Base-by-base conservation (phyloP, 2,888 invertebrate species). In the Lepeophtheirus nordmannii region DNA sequence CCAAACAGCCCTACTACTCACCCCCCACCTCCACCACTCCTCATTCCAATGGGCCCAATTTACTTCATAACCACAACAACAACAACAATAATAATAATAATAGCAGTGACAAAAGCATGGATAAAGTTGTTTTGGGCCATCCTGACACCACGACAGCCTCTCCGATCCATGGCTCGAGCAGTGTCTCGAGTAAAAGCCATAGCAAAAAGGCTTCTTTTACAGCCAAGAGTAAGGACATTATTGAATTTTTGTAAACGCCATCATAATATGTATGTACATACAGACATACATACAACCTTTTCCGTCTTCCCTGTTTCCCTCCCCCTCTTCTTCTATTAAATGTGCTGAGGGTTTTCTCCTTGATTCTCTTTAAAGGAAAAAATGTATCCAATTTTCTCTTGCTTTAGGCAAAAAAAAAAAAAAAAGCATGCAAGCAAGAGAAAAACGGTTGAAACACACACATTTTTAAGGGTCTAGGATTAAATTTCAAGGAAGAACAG, bases 1-100 rank as follows among this genome's bases (percentile, higher is more conserved):
- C 77, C 69, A 77, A 78, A 62, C 75, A 79, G 0, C 40, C 14
- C 14, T 22, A 22, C 59, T 53, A 41, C 14, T 41, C 12, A 62
- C 62, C 39, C 14, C 62, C 17, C 1, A 10, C 60, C 30, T 30
- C 39, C 67, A 12, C 41, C 56, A 62, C 38, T 5, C 5, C 23
- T 22, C 23, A 58, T 14, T 1, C 41, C 61, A 1, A 40, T 46
- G 9, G 23, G 20, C 11, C 14, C 30, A n/a, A n/a, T 17, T 5
- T 14, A 2, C 14, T 14, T 3, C 14, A 17, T 17, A 46, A 17
- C 41, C 10, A 41, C 14, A 41, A 41, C 14, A 41, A 41, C 53
- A 46, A 46, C 53, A 46, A 46, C 56, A 58, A 64, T 46, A 30
- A 37, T 30, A 23, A 22, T 14, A 38, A 37, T 23, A 30, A 23